Evolutionary conservation across 2,113 vertebrate species (phyloP).

Genomic region (Empidonax alnorum): DNA sequence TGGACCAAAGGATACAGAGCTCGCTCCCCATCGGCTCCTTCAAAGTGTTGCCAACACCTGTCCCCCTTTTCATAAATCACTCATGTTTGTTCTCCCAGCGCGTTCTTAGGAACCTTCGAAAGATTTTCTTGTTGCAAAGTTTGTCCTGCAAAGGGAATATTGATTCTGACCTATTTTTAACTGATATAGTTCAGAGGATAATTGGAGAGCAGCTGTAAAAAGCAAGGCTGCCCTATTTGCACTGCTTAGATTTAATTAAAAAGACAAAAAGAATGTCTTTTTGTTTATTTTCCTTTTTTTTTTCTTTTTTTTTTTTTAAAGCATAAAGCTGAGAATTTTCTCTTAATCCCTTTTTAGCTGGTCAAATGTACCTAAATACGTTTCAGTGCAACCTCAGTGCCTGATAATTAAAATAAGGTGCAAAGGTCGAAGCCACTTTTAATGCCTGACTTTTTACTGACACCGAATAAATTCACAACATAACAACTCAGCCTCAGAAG

Average conservation of each 20-base stretch:
- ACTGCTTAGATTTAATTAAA: neutral
- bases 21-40: neutral
- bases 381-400: neutral
- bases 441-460: neutral
- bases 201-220: conserved; percentile 3
- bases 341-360: neutral
- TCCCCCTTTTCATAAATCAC: neutral
- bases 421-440: neutral
- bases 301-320: neutral
- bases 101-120: neutral
- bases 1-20: neutral
- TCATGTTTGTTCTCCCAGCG: neutral
- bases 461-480: neutral
- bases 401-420: neutral
- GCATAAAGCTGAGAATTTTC: neutral
- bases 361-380: neutral
- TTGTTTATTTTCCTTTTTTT: neutral
- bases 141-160: neutral
- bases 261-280: neutral
- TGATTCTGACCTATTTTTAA: conserved; percentile 23
- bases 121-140: neutral
- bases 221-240: neutral
- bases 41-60: neutral
- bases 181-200: neutral
- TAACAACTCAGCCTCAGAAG: neutral